phyloP scores from a whole-genome alignment of 2,888 invertebrate genomes.

The Mythimna vitellina region DNA sequence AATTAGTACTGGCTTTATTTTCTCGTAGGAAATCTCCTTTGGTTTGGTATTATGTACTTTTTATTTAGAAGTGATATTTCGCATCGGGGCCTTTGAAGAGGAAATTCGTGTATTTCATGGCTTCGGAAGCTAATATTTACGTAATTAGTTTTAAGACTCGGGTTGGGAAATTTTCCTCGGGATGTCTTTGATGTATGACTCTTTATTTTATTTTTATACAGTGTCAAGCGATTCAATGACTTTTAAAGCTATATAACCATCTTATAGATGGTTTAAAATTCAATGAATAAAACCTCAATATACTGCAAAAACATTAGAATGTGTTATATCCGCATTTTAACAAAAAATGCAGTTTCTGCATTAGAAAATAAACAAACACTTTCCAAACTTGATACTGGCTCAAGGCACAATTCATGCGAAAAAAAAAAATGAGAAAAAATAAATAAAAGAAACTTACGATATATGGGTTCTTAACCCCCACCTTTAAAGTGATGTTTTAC shows the following conservation, averaged over 20 bases:
- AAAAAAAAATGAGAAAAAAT: too few relatives aligned
- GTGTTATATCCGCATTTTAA: too few relatives aligned
- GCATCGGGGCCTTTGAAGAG: not conserved
- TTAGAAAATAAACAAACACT: too few relatives aligned
- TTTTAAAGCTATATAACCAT: not conserved
- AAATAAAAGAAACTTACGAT: too few relatives aligned
- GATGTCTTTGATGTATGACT: not conserved
- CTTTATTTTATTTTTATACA: too few relatives aligned
- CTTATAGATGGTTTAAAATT: not conserved
- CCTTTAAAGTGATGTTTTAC: too few relatives aligned
- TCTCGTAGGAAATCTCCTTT: not conserved
- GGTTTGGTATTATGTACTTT: not conserved
- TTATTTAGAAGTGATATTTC: not conserved
- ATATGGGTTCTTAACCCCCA: too few relatives aligned
- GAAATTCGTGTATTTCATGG: not conserved
- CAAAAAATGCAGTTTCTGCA: too few relatives aligned
- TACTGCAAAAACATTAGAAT: not conserved
- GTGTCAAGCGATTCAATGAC: not conserved
- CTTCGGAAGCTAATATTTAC: constrained; percentile 4
- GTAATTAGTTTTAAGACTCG: constrained; percentile 2
- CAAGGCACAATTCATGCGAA: too few relatives aligned
- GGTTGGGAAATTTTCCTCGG: constrained; percentile 3
- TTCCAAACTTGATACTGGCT: too few relatives aligned
- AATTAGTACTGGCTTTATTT: not conserved
- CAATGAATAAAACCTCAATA: not conserved